Base-by-base conservation (phyloP, 2,113 vertebrate species). In the Fukomys damarensis region DNA sequence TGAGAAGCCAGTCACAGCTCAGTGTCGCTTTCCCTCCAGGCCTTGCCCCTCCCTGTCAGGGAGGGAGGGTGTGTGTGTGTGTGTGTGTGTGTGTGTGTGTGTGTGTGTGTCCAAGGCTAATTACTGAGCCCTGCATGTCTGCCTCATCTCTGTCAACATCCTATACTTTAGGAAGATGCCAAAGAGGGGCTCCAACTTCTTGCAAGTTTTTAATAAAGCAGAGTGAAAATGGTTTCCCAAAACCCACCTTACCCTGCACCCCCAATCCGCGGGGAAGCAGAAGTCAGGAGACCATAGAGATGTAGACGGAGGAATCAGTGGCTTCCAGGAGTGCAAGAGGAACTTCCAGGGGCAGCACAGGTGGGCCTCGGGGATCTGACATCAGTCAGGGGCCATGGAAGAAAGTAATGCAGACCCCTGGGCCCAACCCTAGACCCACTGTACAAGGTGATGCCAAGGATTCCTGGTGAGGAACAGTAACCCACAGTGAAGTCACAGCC, bases 1-100 rank as follows among this genome's bases (percentile, higher is more conserved):
- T 91, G 94, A 98, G 97, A 98, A 83, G 90, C 58, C 89, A 65
- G 65, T 90, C 84, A 63, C 43, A 93, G 87, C 82, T 93, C 97
- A 83, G 68, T 86, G 91, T 97, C 89, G 89, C 89, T 94, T 63
- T 94, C 93, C 96, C 13, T 85, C 32, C 74, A 8, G 12, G 58
- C 52, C 43, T 77, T 24, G 26, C 83, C 59, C 76, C 28, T 66
- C 70, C 30, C 80, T 24, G 24, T 61, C 0, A 49, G 63, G 49
- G 12, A 8, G 46, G 24, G 10, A 14, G 70, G 32, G 56, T 65
- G 52, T 70, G 63, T 38, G 84, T 41, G 59, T 35, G 20, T 35
- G 61, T 49, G 63, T 35, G 46, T 56, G n/a, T 5, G 22, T 77
- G 58, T 28, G n/a, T 68, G 68, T 74, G 54, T 28, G 63, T 38